A percentile compares a stretch with the other conserved stretches of the same genome.
Evolutionary conservation across 1,140 invertebrate genomes (phyloP).

Genomic region (Ladona fulva): DNA sequence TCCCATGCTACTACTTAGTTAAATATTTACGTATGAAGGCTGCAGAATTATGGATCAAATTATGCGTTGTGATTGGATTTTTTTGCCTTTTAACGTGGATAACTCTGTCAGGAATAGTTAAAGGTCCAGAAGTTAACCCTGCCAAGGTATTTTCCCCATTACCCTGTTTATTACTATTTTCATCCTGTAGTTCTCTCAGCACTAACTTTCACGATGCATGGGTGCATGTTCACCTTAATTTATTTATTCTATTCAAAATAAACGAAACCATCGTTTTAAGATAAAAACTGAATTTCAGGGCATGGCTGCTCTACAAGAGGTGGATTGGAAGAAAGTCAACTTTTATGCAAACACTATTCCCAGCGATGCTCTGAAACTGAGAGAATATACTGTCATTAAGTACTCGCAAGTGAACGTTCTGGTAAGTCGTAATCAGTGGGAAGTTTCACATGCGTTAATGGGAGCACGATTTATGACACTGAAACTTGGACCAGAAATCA

Average conservation of each 20-base stretch:
- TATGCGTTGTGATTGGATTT: background rate
- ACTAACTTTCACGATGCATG: too few relatives aligned
- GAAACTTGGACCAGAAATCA: too few relatives aligned
- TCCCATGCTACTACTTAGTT: background rate
- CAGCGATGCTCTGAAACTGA: background rate
- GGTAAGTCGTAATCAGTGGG: background rate
- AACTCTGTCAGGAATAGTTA: background rate
- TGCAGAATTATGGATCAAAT: background rate
- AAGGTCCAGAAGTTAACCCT: background rate
- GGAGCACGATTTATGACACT: too few relatives aligned
- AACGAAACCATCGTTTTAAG: too few relatives aligned
- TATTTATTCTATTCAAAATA: too few relatives aligned
- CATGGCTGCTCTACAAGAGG: background rate
- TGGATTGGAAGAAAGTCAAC: slow-evolving; percentile 5
- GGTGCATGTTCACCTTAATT: too few relatives aligned
- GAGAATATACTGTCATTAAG: background rate
- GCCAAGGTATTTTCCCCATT: background rate
- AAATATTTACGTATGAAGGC: background rate
- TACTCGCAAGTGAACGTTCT: background rate
- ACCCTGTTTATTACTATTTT: too few relatives aligned
- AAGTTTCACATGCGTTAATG: too few relatives aligned
- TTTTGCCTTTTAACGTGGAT: background rate
- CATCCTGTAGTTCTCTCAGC: too few relatives aligned
- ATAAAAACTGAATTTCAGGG: background rate
- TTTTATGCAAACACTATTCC: background rate